Evolutionary conservation across 2,888 invertebrate species (phyloP).

Genomic region (Rhogogaster chlorosoma): DNA sequence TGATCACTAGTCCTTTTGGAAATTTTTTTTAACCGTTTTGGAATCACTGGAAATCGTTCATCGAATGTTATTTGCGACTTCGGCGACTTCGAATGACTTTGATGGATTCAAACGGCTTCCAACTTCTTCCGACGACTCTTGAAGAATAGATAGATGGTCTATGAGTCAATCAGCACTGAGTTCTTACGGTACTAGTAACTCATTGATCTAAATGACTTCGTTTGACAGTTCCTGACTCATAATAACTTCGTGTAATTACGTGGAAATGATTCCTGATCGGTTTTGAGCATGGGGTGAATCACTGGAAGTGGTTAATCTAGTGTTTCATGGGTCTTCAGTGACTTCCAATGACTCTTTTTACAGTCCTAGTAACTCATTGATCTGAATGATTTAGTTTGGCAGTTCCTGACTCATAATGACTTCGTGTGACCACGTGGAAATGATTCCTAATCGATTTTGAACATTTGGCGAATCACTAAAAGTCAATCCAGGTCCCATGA

Average conservation of each 20-base stretch:
- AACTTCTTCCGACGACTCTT: not conserved
- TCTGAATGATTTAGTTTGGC: not conserved
- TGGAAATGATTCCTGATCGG: not conserved
- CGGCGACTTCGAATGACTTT: not conserved
- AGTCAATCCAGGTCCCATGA: not conserved
- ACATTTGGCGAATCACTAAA: not conserved
- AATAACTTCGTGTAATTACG: too few relatives aligned
- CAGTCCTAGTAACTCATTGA: not conserved
- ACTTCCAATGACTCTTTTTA: not conserved
- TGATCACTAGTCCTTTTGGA: not conserved
- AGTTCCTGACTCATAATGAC: not conserved
- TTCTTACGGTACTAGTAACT: not conserved
- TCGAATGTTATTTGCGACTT: not conserved
- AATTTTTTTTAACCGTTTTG: not conserved
- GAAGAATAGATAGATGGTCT: not conserved
- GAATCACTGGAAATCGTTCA: not conserved
- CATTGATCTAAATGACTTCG: not conserved
- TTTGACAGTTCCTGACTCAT: too few relatives aligned
- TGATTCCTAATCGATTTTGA: not conserved
- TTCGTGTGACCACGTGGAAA: not conserved
- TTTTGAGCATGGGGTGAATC: not conserved
- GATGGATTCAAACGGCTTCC: not conserved
- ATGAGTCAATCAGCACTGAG: not conserved
- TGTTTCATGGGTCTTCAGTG: not conserved
- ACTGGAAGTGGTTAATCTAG: not conserved